Percentiles rank a stretch among this genome's conserved stretches.
These are phyloP conservation scores for Prionace glauca DNA, from an alignment of 2,797 vertebrate genomes.

Conservation along the genomic window DNA sequence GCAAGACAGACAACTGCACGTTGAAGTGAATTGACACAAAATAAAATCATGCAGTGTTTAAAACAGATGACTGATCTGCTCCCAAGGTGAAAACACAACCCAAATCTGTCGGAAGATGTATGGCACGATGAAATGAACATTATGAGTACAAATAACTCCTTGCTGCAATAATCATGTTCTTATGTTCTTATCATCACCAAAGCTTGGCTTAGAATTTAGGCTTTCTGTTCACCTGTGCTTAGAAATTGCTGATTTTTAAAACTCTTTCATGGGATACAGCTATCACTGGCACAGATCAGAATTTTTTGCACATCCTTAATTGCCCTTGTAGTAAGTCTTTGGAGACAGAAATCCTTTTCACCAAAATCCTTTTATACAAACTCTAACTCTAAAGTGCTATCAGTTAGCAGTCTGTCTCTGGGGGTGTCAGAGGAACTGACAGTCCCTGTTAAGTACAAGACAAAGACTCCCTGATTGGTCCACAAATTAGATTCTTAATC, in stretches of 20 bases:
- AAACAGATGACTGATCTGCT: not conserved
- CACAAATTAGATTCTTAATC: too few species aligned
- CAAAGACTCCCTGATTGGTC: too few species aligned
- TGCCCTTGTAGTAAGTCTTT: too few species aligned
- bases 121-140: not conserved
- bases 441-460: too few species aligned
- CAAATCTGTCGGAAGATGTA: not conserved
- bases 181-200: not conserved
- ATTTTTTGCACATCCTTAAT: too few species aligned
- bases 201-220: not conserved
- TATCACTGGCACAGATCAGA: too few species aligned
- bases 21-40: not conserved
- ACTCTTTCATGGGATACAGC: too few species aligned
- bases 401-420: too few species aligned
- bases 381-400: too few species aligned
- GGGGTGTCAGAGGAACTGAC: too few species aligned
- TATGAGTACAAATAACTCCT: not conserved
- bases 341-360: too few species aligned
- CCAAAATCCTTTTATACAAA: too few species aligned
- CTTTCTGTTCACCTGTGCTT: not conserved
- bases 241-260: not conserved
- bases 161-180: not conserved
- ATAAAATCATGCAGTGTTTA: not conserved
- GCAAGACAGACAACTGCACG: not conserved
- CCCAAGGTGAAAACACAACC: not conserved